Conservation (phyloP, 2,113 vertebrate genomes). For the Gobiocypris rarus region DNA sequence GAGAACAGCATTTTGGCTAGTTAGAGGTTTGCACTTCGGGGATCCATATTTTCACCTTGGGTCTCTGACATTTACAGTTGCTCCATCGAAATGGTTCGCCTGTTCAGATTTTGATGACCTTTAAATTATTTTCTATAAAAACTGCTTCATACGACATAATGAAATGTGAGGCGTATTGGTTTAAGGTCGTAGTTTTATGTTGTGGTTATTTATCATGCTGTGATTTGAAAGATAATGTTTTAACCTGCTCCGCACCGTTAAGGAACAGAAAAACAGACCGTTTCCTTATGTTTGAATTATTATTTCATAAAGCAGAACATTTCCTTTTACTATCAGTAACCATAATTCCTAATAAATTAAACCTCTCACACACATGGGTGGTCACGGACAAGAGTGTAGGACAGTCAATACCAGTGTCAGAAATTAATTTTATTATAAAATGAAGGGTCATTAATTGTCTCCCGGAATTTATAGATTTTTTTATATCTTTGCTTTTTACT, state of each 20-base stretch:
- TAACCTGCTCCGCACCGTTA: background rate
- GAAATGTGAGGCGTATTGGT: constrained; percentile 33
- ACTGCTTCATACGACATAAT: constrained; percentile 24
- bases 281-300: background rate
- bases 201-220: constrained; percentile 42
- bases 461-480: background rate
- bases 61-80: constrained; percentile 47
- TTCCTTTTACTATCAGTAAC: background rate
- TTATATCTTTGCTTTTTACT: background rate
- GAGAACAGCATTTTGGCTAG: constrained; percentile 29
- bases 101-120: constrained; percentile 41
- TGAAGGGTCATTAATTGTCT: background rate
- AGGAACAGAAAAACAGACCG: background rate
- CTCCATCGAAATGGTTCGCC: constrained; percentile 26
- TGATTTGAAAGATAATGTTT: background rate
- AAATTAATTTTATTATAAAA: background rate
- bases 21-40: constrained; percentile 39
- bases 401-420: constrained; percentile 1
- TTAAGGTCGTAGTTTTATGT: constrained; percentile 42
- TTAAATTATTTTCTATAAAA: constrained; percentile 52
- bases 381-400: background rate
- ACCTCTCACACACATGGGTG: background rate
- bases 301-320: background rate
- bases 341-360: background rate
- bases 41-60: constrained; percentile 40